Evolutionary conservation across 2,113 vertebrate genomes (phyloP).

Genomic region (Aspiorhynchus laticeps): DNA sequence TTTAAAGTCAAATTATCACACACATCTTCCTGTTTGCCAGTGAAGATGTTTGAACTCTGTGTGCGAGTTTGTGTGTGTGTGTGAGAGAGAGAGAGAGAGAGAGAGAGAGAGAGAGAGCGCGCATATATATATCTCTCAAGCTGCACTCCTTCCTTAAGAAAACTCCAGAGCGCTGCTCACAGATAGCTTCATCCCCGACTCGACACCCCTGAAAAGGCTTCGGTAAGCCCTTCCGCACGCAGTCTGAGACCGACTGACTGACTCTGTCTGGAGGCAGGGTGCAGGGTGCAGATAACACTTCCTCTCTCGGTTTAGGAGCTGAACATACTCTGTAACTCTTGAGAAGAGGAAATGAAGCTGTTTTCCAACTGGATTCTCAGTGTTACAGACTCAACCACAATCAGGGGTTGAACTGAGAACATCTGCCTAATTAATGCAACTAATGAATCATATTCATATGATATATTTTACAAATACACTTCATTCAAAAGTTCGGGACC

Average conservation of each 20-base stretch:
- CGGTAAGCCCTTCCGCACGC: conserved; percentile 28
- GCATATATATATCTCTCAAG: conserved; percentile 13
- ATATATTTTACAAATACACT: background rate
- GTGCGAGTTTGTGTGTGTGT: conserved; percentile 6
- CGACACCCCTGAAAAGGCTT: conserved; percentile 28
- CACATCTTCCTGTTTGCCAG: conserved; percentile 31
- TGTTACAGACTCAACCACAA: conserved; percentile 29
- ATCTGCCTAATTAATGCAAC: background rate
- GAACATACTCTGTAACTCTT: background rate
- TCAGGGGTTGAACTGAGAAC: background rate
- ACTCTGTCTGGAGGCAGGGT: conserved; percentile 41
- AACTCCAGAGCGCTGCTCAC: conserved; percentile 16
- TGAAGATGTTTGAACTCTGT: conserved; percentile 28
- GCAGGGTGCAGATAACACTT: conserved; percentile 40
- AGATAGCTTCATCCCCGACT: conserved; percentile 37
- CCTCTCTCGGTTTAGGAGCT: conserved; percentile 7
- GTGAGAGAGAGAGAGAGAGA: too few species aligned
- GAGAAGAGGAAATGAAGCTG: conserved; percentile 35
- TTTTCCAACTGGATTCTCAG: conserved; percentile 33
- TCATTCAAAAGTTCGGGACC: too few species aligned
- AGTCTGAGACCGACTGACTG: conserved; percentile 36
- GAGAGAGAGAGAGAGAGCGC: background rate
- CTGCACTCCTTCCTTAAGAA: conserved; percentile 38
- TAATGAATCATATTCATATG: background rate
- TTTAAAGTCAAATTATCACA: conserved; percentile 28